Conservation (phyloP, 1,140 invertebrate genomes). For the Listronotus bonariensis region DNA sequence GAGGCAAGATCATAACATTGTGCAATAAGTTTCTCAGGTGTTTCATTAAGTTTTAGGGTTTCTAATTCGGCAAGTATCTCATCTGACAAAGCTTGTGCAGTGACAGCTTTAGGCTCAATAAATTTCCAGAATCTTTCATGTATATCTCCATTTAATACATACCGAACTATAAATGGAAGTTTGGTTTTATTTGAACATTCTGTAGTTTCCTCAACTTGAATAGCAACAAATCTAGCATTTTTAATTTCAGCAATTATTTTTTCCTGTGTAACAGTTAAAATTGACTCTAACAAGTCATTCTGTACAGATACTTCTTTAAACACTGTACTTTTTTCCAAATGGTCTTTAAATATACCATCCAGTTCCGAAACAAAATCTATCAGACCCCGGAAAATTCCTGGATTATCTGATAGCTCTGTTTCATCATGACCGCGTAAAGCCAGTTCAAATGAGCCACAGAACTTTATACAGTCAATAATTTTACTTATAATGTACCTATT, state of each 20-base stretch:
- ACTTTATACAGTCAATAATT: too few species aligned
- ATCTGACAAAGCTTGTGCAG: background rate
- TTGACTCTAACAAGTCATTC: background rate
- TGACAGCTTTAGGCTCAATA: background rate
- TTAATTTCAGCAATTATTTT: background rate
- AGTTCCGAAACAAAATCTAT: background rate
- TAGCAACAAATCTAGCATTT: background rate
- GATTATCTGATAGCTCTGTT: too few species aligned
- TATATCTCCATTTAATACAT: background rate
- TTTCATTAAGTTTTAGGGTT: background rate
- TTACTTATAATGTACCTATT: too few species aligned
- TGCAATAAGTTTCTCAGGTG: background rate
- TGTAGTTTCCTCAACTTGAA: background rate
- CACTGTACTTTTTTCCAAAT: slow-evolving; percentile 1
- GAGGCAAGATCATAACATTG: slow-evolving; percentile 2
- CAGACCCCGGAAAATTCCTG: background rate
- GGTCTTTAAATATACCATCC: background rate
- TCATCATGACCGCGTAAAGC: too few species aligned
- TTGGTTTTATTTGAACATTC: background rate
- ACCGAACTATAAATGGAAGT: background rate
- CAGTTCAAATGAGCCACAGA: too few species aligned
- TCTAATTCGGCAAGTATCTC: background rate
- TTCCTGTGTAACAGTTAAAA: background rate
- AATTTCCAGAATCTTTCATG: slow-evolving; percentile 5
- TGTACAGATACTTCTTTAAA: background rate